phyloP scores from a whole-genome alignment of 1,140 invertebrate genomes.

The Heterodera schachtii region DNA sequence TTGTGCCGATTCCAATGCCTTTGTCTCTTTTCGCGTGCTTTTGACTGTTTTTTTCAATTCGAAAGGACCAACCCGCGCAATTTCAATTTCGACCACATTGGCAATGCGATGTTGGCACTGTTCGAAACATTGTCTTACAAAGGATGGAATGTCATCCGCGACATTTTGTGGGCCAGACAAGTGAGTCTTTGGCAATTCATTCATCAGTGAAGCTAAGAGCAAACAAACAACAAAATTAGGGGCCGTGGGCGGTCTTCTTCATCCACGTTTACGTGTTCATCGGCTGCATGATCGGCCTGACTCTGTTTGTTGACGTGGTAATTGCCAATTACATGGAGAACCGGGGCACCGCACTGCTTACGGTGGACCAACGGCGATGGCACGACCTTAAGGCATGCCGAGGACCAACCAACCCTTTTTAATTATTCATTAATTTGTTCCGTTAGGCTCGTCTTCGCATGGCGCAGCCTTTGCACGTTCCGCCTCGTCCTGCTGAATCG shows the following conservation, averaged over 20 bases:
- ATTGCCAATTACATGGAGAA: conserved; percentile 99
- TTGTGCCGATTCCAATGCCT: background rate
- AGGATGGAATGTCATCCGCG: conserved; percentile 97
- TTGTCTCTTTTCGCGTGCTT: too few relatives aligned
- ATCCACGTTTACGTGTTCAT: conserved; percentile 99
- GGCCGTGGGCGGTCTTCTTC: conserved; percentile 77
- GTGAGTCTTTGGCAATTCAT: conserved; percentile 61
- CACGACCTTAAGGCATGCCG: conserved; percentile 95
- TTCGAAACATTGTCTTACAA: conserved; percentile 99
- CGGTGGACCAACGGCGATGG: conserved; percentile 98
- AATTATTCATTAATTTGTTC: too few relatives aligned
- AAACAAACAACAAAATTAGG: conserved; percentile 4
- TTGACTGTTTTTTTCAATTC: background rate
- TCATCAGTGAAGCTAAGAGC: background rate
- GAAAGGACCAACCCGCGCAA: conserved; percentile 60
- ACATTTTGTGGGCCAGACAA: conserved; percentile 90
- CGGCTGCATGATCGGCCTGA: conserved; percentile 98
- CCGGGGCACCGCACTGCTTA: conserved; percentile 96
- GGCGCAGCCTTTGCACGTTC: conserved; percentile 95
- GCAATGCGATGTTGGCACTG: conserved; percentile 93
- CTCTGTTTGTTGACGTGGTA: conserved; percentile 91
- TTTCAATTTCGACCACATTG: conserved; percentile 88
- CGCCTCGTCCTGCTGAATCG: conserved; percentile 78
- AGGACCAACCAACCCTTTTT: background rate
- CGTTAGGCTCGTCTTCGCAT: conserved; percentile 75